A percentile compares a stretch with the other conserved stretches of the same genome.
phyloP scores from a whole-genome alignment of 2,113 vertebrate species.

The Sceloporus tristichus region DNA sequence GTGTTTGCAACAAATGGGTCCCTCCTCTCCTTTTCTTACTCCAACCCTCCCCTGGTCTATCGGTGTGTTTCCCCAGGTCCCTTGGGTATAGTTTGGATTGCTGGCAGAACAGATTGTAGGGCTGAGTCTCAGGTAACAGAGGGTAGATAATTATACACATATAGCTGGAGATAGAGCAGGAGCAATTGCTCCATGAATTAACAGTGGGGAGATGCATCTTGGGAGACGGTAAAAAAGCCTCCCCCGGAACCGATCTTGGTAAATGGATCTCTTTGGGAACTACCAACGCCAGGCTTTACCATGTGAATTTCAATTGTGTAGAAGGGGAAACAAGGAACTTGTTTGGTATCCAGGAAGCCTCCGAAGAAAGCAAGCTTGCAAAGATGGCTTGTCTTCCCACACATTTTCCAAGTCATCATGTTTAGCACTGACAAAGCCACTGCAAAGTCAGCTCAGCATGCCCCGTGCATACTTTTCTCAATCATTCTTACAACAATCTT shows the following conservation, averaged over 20 bases:
- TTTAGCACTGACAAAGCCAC: neutral
- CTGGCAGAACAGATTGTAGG: constrained; percentile 48
- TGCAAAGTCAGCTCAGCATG: neutral
- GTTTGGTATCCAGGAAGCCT: constrained; percentile 60
- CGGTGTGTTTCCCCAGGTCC: constrained; percentile 58
- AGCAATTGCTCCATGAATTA: constrained; percentile 64
- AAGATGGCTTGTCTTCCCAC: constrained; percentile 59
- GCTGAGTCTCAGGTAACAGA: constrained; percentile 74
- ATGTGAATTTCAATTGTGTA: constrained; percentile 65
- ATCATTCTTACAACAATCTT: neutral
- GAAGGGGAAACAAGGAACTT: constrained; percentile 51
- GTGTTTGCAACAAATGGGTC: constrained; percentile 64
- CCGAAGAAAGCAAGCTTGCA: constrained; percentile 61
- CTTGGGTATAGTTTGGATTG: constrained; percentile 70
- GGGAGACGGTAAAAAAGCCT: constrained; percentile 65
- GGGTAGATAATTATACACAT: constrained; percentile 75
- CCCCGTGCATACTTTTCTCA: no score
- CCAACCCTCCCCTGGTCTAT: constrained; percentile 37
- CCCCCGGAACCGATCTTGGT: constrained; percentile 66
- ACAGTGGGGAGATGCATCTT: constrained; percentile 76
- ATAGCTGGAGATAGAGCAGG: constrained; percentile 68
- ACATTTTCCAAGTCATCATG: neutral
- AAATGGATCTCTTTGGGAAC: constrained; percentile 80
- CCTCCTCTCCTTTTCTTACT: constrained; percentile 53
- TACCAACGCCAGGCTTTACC: constrained; percentile 69